phyloP scores from a whole-genome alignment of 2,113 vertebrate species.

The Columba livia region DNA sequence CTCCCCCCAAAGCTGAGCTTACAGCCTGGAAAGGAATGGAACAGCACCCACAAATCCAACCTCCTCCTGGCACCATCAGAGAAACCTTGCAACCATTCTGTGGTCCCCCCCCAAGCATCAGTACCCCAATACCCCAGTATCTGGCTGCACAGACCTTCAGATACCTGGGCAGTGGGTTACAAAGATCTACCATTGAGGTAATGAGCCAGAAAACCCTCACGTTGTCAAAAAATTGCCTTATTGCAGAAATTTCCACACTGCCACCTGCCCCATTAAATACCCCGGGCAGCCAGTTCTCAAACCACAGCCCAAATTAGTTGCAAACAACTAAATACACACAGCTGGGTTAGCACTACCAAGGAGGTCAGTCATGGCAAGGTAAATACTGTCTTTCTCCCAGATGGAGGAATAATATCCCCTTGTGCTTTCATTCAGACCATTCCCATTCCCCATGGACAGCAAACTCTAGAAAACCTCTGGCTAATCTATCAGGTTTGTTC shows the following conservation, averaged over 20 bases:
- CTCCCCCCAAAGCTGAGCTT: neutral
- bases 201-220: fast-evolving
- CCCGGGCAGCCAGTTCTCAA: neutral
- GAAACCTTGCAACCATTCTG: neutral
- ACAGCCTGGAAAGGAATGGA: neutral
- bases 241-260: fast-evolving
- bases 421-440: neutral
- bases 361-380: neutral
- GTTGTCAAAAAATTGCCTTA: fast-evolving
- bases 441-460: neutral
- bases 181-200: neutral
- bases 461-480: neutral
- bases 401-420: too few species aligned
- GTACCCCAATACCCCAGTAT: too few species aligned
- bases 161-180: fast-evolving
- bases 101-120: fast-evolving
- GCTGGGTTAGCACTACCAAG: neutral
- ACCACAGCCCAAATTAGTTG: too few species aligned
- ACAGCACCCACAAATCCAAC: neutral
- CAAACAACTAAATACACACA: neutral
- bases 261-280: neutral
- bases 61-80: neutral
- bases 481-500: neutral
- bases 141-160: neutral
- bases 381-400: neutral